Evolutionary conservation across 2,797 vertebrate species (phyloP), one percentile per base, ranked within the genome.

Genomic region (Hemibagrus guttatus): DNA sequence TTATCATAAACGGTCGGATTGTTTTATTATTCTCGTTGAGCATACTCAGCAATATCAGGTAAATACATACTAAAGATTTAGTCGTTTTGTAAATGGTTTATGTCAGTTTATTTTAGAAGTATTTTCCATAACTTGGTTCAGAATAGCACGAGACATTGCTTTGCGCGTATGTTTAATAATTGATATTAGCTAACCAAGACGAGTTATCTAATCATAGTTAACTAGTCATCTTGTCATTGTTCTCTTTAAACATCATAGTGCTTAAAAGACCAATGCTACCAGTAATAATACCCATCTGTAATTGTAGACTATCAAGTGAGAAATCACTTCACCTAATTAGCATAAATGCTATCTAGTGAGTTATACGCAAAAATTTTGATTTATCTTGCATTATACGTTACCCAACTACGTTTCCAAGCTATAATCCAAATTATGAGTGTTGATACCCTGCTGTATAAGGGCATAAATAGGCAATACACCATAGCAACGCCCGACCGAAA

Each of bases 401-500:
- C 21, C 39, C 17, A 72, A 46, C 39, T 72, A 42, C 39, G 42
- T 75, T 75, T n/a, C 26, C 23, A 13, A 75, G 6, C 26, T 52
- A 52, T 75, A 79, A 23, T 59, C 31, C 19, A 39, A 39, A 56
- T 56, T 19, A 35, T 3, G 52, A 49, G 46, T 49, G 8, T 31
- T n/a, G 6, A n/a, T 17, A 64, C 58, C 1, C 16, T 49, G 49
- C n/a, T 28, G 78, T 28, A 19, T 35, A 13, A 56, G 66, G 23
- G 21, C 1, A 4, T 39, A 56, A 52, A n/a, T 84, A 42, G 76
- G 69, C 14, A 81, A 6, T 59, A 39, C 90, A 93, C 95, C 95
- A 95, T 96, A 94, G 95, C 94, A 96, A 95, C 95, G 82, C 91
- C 90, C 85, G 85, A 59, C 84, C 85, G 56, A 87, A 79, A 59